Evolutionary conservation across 2,888 invertebrate genomes (phyloP), one percentile per base, ranked within the genome.

Genomic region (Drosophila pullipes): DNA sequence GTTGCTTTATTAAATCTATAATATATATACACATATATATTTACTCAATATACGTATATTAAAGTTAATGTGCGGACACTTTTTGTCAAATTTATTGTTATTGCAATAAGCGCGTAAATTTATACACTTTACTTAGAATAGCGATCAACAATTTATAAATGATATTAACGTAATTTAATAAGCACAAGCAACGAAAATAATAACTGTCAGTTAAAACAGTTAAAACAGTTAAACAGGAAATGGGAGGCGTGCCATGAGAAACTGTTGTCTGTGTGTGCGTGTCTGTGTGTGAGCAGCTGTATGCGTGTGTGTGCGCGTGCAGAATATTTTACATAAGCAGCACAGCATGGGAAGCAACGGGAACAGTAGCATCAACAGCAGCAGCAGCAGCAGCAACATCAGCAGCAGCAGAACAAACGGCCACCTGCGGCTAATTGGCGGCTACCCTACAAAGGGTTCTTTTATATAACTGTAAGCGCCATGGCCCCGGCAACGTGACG

Each of bases 401-500:
- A 25, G 25, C 25, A 25, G 28, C 33, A 50, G 62, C 66, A 76
- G 55, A 68, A 74, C 59, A 60, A 76, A 69, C 69, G 73, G 84
- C 64, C 84, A 85, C 90, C 84, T 89, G 90, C 89, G 89, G 83
- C 89, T 85, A 88, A 76, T 76, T 74, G 74, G 47, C 81, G 74
- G 70, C 62, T 52, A 66, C 63, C 55, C 55, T 31, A 69, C 59
- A 75, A 82, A 69, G 69, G 69, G 66, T 57, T 69, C 55, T 49
- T 69, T 81, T 81, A 81, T 81, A 76, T 76, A 76, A 77, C 77
- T 73, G 39, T 69, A 35, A 68, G 37, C 54, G 63, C 55, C 55
- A 13, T 16, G 25, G 41, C 31, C 22, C 31, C 33, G 49, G 77
- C 82, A 81, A 81, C 81, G 77, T 76, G 78, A 81, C 78, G 72